phyloP scores from a whole-genome alignment of 2,888 invertebrate genomes.

The Cephus runcator region DNA sequence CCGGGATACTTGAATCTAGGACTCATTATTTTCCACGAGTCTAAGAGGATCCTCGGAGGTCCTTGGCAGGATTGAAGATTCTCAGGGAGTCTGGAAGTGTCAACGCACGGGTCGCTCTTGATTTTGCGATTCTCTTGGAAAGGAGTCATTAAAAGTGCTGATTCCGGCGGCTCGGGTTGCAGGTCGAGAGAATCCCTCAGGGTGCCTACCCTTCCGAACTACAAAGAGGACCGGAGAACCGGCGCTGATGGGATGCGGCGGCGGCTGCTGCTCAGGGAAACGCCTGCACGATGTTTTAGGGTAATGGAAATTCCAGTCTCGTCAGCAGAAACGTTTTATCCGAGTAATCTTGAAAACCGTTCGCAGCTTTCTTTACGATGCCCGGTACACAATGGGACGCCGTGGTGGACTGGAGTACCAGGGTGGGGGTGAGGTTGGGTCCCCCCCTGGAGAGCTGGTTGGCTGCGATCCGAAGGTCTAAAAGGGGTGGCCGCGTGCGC shows the following conservation, averaged over 20 bases:
- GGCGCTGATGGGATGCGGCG: not conserved
- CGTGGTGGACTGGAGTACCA: not conserved
- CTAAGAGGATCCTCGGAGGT: not conserved
- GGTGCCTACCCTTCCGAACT: not conserved
- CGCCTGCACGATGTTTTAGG: constrained; percentile 43
- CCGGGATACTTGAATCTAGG: not conserved
- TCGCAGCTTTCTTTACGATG: constrained; percentile 11
- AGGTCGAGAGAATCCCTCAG: not conserved
- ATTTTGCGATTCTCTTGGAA: not conserved
- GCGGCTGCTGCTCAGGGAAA: not conserved
- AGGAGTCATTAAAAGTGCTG: not conserved
- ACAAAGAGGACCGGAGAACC: not conserved
- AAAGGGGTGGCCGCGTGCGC: not conserved
- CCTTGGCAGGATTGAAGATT: not conserved
- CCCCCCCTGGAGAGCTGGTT: not conserved
- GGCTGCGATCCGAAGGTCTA: not conserved
- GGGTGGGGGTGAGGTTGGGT: not conserved
- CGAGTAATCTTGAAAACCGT: constrained; percentile 38
- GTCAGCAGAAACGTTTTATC: constrained; percentile 35
- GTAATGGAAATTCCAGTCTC: constrained; percentile 48
- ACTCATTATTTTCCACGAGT: not conserved
- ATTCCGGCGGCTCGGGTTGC: not conserved
- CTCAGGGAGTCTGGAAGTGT: not conserved
- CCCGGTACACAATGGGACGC: not conserved
- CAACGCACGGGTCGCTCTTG: not conserved